phyloP scores from a whole-genome alignment of 2,113 vertebrate species.

The Hippolais icterina region DNA sequence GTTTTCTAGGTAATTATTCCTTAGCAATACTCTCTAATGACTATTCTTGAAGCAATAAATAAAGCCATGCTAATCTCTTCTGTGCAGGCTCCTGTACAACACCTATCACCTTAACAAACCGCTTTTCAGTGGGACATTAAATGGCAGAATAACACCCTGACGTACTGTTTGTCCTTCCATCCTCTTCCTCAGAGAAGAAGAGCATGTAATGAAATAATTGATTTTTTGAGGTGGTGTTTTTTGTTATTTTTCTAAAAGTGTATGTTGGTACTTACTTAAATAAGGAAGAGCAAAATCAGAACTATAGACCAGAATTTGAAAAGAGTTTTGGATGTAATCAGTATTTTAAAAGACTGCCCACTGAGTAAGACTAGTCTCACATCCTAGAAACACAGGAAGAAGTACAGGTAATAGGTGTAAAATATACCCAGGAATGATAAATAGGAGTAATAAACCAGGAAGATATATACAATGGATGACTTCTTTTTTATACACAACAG shows the following conservation, averaged over 20 bases:
- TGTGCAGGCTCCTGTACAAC: not conserved
- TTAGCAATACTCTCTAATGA: conserved; percentile 67
- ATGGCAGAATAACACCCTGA: not conserved
- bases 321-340: not conserved
- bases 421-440: not conserved
- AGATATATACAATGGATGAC: not conserved
- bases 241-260: not conserved
- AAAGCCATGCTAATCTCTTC: conserved; percentile 43
- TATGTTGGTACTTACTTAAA: not conserved
- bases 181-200: not conserved
- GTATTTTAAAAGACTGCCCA: not conserved
- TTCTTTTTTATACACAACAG: conserved; percentile 5
- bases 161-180: not conserved
- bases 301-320: not conserved
- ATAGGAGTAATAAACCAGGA: conserved; percentile 54
- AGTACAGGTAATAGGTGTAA: not conserved
- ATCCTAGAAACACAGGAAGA: not conserved
- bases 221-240: not conserved
- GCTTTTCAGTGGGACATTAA: not conserved
- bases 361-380: not conserved
- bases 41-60: conserved; percentile 70
- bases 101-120: not conserved
- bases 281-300: not conserved
- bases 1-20: conserved; percentile 21
- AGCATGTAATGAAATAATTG: not conserved